Base-by-base conservation (phyloP, 1,140 invertebrate species). In the Camponotus pennsylvanicus region DNA sequence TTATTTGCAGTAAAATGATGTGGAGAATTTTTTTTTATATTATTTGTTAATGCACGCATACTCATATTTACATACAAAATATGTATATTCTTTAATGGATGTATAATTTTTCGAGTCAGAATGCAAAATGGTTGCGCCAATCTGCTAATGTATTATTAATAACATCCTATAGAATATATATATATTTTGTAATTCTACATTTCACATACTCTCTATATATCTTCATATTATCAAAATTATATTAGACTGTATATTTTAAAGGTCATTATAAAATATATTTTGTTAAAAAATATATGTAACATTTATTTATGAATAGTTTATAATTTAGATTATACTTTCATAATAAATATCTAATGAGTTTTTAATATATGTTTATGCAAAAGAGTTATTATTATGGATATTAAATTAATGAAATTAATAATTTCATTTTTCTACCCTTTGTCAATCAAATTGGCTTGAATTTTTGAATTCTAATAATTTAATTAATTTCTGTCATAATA, bases 101-200 rank as follows among this genome's bases (percentile, higher is more conserved):
- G 27, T 79, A 80, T 80, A 70, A 80, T 34, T 37, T 69, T 80
- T 80, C 27, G 21, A 4, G 64, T 80, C 49, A 45, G 63, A 80
- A 80, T 69, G 21, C 34, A 45, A 80, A 80, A 49, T 69, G 13
- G 21, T 80, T 80, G 49, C 63, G 77, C 34, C 77, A 67, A 67
- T 67, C 63, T 13, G 32, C 45, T 57, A 21, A 21, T 13, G 15
- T 18, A 2, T 13, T 15, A 45, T 57, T 45, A 80, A 70, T 78
- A 78, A 69, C 63, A 80, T 21, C 45, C 21, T 21, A 80, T 55
- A 21, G 49, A 80, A 80, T 66, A 66, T 80, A 80, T 27, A 27
- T 27, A 27, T 27, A 27, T 27, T 0, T 27, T 27, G 9, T 55
- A 42, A 52, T 57, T n/a, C 52, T 34, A 64, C 11, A 69, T 70